Evolutionary conservation across 2,797 vertebrate species (phyloP).

Genomic region (Chrosomus eos): DNA sequence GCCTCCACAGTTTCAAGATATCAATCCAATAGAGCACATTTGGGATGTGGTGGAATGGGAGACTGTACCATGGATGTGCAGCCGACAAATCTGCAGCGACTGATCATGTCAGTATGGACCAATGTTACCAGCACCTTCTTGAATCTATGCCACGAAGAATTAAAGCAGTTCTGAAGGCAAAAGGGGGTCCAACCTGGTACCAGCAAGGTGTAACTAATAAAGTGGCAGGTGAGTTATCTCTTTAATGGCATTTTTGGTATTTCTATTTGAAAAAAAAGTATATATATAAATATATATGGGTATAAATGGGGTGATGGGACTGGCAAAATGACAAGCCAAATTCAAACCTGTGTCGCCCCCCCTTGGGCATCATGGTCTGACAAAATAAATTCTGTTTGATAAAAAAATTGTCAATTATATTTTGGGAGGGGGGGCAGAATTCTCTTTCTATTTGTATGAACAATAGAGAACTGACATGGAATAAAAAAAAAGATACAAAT

Average conservation of each 20-base stretch:
- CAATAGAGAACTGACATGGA: background rate
- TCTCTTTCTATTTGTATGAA: background rate
- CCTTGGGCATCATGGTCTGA: background rate
- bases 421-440: too few relatives aligned
- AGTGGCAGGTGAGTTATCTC: background rate
- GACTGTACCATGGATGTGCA: constrained; percentile 63
- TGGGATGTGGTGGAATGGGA: too few relatives aligned
- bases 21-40: too few relatives aligned
- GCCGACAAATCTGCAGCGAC: constrained; percentile 64
- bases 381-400: background rate
- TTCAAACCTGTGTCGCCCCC: background rate
- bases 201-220: background rate
- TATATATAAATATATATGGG: background rate
- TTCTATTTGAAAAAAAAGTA: background rate
- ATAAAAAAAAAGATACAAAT: background rate
- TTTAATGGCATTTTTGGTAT: background rate
- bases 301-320: background rate
- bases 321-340: background rate
- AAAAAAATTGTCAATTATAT: background rate
- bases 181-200: background rate
- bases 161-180: background rate
- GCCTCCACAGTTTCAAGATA: too few relatives aligned
- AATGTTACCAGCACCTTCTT: too few relatives aligned
- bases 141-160: too few relatives aligned
- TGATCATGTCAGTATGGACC: too few relatives aligned